These are phyloP conservation scores for Drosophila kanapiae DNA, from an alignment of 1,140 invertebrate species.

Conservation along the genomic window DNA sequence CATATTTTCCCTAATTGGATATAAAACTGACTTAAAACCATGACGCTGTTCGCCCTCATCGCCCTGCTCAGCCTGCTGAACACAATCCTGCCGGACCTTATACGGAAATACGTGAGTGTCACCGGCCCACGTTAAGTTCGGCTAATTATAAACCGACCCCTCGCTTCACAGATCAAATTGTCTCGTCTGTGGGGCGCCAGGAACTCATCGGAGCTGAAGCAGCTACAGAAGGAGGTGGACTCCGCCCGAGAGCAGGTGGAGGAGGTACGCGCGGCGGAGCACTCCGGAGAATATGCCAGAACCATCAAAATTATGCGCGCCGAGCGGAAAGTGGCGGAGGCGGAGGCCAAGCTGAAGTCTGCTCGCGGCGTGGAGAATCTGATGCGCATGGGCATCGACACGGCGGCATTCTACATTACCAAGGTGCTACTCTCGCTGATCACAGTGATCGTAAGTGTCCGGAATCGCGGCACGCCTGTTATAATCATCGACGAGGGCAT, in stretches of 20 bases:
- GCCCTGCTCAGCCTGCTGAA: constrained; percentile 69
- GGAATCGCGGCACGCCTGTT: constrained; percentile 66
- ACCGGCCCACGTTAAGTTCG: neutral
- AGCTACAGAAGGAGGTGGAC: constrained; percentile 47
- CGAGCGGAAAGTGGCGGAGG: constrained; percentile 64
- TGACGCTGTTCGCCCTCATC: constrained; percentile 65
- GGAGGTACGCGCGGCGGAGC: constrained; percentile 45
- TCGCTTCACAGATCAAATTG: constrained; percentile 59
- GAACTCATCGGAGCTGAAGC: constrained; percentile 8
- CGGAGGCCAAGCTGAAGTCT: constrained; percentile 47
- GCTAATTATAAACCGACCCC: neutral
- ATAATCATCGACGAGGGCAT: constrained; percentile 69
- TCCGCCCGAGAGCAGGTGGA: constrained; percentile 58
- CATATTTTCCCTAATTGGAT: constrained; percentile 5
- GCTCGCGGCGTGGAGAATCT: constrained; percentile 43
- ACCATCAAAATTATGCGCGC: constrained; percentile 76
- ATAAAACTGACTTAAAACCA: constrained; percentile 47
- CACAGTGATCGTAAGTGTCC: constrained; percentile 62
- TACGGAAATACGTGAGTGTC: constrained; percentile 69
- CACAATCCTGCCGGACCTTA: constrained; percentile 70
- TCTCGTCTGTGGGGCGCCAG: constrained; percentile 57
- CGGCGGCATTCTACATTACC: constrained; percentile 59
- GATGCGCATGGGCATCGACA: constrained; percentile 61
- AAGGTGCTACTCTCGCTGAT: constrained; percentile 61
- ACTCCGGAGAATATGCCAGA: constrained; percentile 65